These are phyloP conservation scores for Scortum barcoo DNA, from an alignment of 2,113 vertebrate species.

Conservation along the genomic window DNA sequence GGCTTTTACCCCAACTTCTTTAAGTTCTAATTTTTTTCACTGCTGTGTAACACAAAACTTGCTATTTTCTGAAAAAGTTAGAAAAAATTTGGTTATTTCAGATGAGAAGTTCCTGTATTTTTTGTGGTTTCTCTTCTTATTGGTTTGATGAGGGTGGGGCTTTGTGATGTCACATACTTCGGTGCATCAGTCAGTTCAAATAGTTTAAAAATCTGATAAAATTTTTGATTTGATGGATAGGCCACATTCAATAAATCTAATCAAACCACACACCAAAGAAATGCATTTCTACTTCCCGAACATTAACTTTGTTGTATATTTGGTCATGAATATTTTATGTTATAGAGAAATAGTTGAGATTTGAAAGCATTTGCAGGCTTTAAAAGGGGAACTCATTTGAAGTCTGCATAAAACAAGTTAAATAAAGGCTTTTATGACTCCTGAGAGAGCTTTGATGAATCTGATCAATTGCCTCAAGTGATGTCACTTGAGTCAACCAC, in stretches of 20 bases:
- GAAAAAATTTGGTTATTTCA: background rate
- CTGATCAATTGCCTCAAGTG: background rate
- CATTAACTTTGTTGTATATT: conserved; percentile 4
- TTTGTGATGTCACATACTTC: background rate
- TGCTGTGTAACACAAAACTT: background rate
- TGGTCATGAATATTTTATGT: background rate
- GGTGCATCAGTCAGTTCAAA: background rate
- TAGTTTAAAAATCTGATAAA: background rate
- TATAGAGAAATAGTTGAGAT: background rate
- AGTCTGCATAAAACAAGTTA: background rate
- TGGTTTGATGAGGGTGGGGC: background rate
- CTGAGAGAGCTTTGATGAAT: background rate
- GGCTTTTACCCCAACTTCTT: too few species aligned
- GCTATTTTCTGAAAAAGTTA: background rate
- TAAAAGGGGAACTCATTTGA: background rate
- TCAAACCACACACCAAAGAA: background rate
- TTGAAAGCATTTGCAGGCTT: background rate
- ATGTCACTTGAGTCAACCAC: too few species aligned
- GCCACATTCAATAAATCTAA: background rate
- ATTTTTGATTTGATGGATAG: background rate
- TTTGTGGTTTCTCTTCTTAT: background rate
- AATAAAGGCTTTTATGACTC: background rate
- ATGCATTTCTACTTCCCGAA: background rate
- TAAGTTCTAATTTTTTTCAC: background rate
- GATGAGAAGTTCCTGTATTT: background rate